These are phyloP conservation scores for Neoaliturus tenellus DNA, from an alignment of 2,888 invertebrate genomes.

Conservation along the genomic window DNA sequence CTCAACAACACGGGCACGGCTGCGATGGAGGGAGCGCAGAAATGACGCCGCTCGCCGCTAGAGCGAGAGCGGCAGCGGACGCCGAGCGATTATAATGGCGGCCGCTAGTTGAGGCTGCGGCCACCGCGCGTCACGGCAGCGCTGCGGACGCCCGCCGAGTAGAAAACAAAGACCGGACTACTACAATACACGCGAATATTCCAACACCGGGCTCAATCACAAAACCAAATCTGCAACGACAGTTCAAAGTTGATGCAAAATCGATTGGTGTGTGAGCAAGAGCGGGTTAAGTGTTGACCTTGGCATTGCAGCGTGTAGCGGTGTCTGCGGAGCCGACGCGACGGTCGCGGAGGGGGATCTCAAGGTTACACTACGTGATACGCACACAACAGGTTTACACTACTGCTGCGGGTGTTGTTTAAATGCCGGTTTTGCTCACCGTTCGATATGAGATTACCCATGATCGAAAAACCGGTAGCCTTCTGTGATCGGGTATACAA, in stretches of 20 bases:
- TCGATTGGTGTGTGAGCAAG: no score
- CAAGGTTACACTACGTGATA: slow-evolving; percentile 3
- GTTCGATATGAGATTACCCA: no score
- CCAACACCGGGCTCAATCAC: background rate
- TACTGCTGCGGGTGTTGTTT: background rate
- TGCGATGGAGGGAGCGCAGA: background rate
- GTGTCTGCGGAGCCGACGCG: background rate
- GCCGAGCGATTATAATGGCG: slow-evolving; percentile 16
- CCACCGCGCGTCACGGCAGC: slow-evolving; percentile 12
- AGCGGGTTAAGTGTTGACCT: background rate
- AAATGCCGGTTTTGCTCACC: background rate
- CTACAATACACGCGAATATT: background rate
- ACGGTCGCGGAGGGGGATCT: background rate
- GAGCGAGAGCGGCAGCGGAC: no score
- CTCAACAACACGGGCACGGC: background rate
- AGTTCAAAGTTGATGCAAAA: no score
- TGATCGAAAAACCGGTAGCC: no score
- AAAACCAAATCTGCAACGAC: no score
- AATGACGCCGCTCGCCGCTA: background rate
- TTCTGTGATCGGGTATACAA: no score
- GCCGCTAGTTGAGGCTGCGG: slow-evolving; percentile 25
- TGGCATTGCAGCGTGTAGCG: background rate
- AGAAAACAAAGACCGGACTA: background rate
- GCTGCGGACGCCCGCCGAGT: background rate
- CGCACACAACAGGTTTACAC: background rate